Evolutionary conservation across 2,797 vertebrate species (phyloP).

Genomic region (Mormyrus proboscirostris): DNA sequence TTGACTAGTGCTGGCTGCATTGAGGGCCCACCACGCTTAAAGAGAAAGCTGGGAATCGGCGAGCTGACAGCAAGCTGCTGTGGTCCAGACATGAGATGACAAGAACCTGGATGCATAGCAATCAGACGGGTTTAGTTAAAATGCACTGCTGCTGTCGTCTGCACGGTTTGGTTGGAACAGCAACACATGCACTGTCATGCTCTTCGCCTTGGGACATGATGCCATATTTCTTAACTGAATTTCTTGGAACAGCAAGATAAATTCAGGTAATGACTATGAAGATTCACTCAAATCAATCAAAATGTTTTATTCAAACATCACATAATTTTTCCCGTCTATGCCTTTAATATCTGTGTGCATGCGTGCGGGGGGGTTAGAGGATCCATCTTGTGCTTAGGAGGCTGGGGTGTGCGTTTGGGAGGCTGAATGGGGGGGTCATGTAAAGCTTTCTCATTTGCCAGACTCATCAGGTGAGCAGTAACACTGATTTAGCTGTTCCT

Average conservation of each 20-base stretch:
- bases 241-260: not conserved
- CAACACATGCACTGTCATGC: not conserved
- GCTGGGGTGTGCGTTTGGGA: not conserved
- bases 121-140: not conserved
- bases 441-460: not conserved
- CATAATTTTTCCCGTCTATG: not conserved
- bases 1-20: not conserved
- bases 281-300: not conserved
- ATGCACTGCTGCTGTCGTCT: not conserved
- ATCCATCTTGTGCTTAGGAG: not conserved
- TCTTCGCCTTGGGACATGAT: not conserved
- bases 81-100: not conserved
- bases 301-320: not conserved
- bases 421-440: not conserved
- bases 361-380: not conserved
- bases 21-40: not conserved
- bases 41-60: not conserved
- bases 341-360: not conserved
- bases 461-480: not conserved
- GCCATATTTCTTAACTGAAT: not conserved
- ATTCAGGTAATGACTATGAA: not conserved
- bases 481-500: not conserved
- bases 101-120: not conserved
- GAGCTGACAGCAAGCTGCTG: not conserved
- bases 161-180: not conserved